These are phyloP conservation scores for Caretta caretta DNA, from an alignment of 2,113 vertebrate genomes.

Conservation along the genomic window DNA sequence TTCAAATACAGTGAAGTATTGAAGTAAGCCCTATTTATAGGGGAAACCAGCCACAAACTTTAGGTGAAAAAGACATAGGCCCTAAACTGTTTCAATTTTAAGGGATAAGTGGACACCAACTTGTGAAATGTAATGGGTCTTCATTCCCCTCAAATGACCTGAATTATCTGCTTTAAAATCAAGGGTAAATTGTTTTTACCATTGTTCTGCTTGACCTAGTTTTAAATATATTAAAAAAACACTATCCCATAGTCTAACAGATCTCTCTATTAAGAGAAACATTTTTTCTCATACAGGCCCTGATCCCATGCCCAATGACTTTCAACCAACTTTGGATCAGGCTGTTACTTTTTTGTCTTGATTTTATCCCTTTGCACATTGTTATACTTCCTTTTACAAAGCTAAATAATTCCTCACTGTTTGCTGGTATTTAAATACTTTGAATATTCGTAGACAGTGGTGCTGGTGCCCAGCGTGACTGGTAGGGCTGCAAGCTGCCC, in stretches of 20 bases:
- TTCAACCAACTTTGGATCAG: background rate
- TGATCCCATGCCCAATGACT: background rate
- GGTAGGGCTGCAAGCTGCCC: background rate
- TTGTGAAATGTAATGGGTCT: constrained; percentile 8
- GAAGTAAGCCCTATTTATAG: background rate
- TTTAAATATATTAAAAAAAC: background rate
- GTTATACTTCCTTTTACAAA: background rate
- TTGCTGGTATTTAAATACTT: background rate
- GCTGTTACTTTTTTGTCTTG: background rate
- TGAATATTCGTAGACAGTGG: background rate
- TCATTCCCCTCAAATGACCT: background rate
- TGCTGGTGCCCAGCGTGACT: background rate
- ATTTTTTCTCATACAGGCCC: background rate
- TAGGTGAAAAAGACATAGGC: background rate
- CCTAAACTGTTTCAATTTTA: constrained; percentile 21
- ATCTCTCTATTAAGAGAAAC: background rate
- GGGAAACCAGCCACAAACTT: background rate
- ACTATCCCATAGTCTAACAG: background rate
- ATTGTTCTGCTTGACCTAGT: background rate
- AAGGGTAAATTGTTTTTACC: background rate
- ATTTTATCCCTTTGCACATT: background rate
- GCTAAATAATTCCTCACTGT: background rate
- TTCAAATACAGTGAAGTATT: background rate
- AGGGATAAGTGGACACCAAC: background rate
- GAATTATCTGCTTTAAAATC: background rate